Base-by-base conservation (phyloP, 2,113 vertebrate species). In the Ceyx cyanopectus region DNA sequence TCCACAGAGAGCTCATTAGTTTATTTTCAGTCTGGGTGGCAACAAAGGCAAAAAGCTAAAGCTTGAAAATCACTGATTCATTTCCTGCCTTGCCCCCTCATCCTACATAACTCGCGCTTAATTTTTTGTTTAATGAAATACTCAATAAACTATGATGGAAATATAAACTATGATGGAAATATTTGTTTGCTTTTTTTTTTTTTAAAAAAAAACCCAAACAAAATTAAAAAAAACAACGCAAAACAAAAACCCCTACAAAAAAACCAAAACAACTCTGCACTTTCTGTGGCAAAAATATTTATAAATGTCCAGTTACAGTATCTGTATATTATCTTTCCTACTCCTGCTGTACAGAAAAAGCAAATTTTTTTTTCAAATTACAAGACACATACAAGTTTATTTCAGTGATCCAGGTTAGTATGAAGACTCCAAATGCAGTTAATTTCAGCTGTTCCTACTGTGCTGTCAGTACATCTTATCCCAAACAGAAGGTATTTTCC, bases 71-170 rank as follows among this genome's bases (percentile, higher is more conserved):
- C 23, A 62, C 22, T 15, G 8, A 77, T 61, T 67, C 3, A 43
- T 66, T 56, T 50, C 27, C 22, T 30, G 16, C 18, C 29, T 30
- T 19, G 17, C 10, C 14, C 2, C 8, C 6, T 67, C 10, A 37
- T 30, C 7, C 10, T 72, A 12, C 7, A 22, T 19, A 0, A 15
- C 0, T 29, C 40, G 68, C 7, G 50, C 21, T 30, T 18, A 14
- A 24, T 32, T 69, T 58, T 54, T 37, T 14, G 10, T 53, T 53
- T 58, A 16, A 51, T 21, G 29, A 61, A 87, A 45, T 45, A 5
- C 11, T 81, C 27, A 72, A 69, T 8, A 80, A 68, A 91, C 50
- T 34, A 69, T 6, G 54, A 92, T 40, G 12, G 7, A 75, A 48
- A 7, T 1, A 32, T 10, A n/a, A n/a, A n/a, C n/a, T n/a, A n/a